Evolutionary conservation across 2,888 invertebrate genomes (phyloP), one percentile per base, ranked within the genome.

Genomic region (Cyclophora albipunctata): DNA sequence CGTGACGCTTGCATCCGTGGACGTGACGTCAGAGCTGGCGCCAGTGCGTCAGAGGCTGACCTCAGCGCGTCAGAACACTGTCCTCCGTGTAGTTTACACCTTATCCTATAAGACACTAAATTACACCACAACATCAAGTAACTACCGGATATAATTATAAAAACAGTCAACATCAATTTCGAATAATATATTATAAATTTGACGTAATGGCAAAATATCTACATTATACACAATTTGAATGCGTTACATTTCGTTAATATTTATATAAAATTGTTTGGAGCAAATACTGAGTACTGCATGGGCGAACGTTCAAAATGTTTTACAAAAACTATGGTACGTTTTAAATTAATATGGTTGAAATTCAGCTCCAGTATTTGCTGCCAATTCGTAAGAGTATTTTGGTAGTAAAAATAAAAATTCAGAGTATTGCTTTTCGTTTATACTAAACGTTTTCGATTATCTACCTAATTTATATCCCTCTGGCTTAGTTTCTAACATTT

Each of bases 121-220:
- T 80, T 85, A 90, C 89, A 80, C 87, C 89, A 90, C 89, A 89
- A 90, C 89, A 90, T 86, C 89, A 83, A 89, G 75, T 89, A 86
- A 87, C 88, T 88, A 85, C 88, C 77, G 88, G 62, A 62, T 88
- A 86, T 85, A 85, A 84, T 86, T 86, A 86, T 87, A 84, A 89
- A 85, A 90, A 89, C 89, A 89, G 87, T 89, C 89, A 90, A 90
- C 89, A 89, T 87, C 88, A 82, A 89, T 85, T 88, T 84, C 73
- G 84, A 85, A 88, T 89, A 84, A 79, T 84, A 77, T 80, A 75
- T 78, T 78, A 81, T 84, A 83, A 81, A 79, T 84, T 84, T 84
- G 79, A 83, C 78, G 67, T 83, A 83, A 82, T 81, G 79, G 84
- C 81, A 80, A 86, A 84, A 85, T 85, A 86, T 86, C 83, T 88